Percentiles rank a stretch among this genome's conserved stretches.
These are phyloP conservation scores for Coenonympha arcania DNA, from an alignment of 2,888 invertebrate genomes.

Conservation along the genomic window DNA sequence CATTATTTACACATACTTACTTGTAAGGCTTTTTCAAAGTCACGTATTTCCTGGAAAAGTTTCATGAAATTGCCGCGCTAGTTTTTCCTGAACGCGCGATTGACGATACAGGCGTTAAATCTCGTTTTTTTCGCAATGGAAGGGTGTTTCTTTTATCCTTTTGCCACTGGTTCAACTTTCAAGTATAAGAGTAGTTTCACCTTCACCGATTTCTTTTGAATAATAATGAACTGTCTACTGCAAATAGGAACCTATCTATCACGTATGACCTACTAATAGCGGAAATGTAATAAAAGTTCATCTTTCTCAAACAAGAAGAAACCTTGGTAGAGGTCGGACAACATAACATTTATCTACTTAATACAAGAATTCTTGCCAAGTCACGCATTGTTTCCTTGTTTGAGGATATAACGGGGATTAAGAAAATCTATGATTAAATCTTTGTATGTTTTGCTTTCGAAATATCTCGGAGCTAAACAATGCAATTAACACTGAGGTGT, in stretches of 20 bases:
- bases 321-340: neutral
- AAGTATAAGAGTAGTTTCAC: neutral
- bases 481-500: neutral
- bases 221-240: neutral
- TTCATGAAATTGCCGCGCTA: too few species aligned
- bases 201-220: neutral
- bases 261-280: neutral
- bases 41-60: too few species aligned
- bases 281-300: neutral
- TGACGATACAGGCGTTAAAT: too few species aligned
- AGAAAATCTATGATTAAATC: neutral
- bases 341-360: too few species aligned
- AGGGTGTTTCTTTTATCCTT: too few species aligned
- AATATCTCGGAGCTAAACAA: neutral
- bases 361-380: neutral
- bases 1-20: too few species aligned
- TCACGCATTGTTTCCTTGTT: neutral
- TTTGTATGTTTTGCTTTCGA: constrained; percentile 1
- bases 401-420: constrained; percentile 5
- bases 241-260: too few species aligned
- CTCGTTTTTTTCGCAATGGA: too few species aligned
- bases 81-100: too few species aligned
- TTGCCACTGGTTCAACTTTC: neutral
- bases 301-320: neutral
- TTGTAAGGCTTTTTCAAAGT: too few species aligned